Percentiles rank a stretch among this genome's conserved stretches.
Conservation (phyloP, 2,113 vertebrate genomes). For the Elaphurus davidianus region DNA sequence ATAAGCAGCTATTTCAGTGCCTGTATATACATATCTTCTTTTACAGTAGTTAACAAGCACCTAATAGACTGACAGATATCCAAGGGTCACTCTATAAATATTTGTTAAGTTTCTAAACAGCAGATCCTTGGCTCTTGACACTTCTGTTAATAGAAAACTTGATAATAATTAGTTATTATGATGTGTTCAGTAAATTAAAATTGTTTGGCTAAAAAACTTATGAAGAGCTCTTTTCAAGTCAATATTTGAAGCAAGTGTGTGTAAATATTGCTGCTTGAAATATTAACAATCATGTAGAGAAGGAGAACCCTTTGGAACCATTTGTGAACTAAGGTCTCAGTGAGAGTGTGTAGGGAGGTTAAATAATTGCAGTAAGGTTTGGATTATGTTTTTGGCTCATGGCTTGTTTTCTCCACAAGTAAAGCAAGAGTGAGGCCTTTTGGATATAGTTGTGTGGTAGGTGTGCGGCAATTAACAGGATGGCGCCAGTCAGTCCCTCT, state of each 20-base stretch:
- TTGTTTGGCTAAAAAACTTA: not conserved
- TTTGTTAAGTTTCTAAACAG: not conserved
- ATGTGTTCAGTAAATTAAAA: not conserved
- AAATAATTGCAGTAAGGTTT: not conserved
- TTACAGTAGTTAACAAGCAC: not conserved
- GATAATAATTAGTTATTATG: not conserved
- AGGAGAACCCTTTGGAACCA: not conserved
- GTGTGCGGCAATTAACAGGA: not conserved
- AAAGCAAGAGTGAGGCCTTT: not conserved
- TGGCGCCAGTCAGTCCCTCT: not conserved
- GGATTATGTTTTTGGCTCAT: not conserved
- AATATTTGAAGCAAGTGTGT: not conserved
- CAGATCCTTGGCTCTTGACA: not conserved
- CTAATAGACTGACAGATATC: conserved; percentile 6
- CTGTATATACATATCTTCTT: not conserved
- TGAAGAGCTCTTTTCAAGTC: not conserved
- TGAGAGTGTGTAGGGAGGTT: not conserved
- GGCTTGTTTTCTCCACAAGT: not conserved
- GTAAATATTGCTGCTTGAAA: not conserved
- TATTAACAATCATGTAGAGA: not conserved
- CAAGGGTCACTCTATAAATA: not conserved
- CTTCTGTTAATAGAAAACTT: not conserved
- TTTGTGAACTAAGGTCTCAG: not conserved
- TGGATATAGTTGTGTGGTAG: not conserved
- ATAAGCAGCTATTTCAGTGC: conserved; percentile 9